Percentiles rank a stretch among this genome's conserved stretches.
Conservation (phyloP, 2,797 vertebrate genomes). For the Notamacropus eugenii region DNA sequence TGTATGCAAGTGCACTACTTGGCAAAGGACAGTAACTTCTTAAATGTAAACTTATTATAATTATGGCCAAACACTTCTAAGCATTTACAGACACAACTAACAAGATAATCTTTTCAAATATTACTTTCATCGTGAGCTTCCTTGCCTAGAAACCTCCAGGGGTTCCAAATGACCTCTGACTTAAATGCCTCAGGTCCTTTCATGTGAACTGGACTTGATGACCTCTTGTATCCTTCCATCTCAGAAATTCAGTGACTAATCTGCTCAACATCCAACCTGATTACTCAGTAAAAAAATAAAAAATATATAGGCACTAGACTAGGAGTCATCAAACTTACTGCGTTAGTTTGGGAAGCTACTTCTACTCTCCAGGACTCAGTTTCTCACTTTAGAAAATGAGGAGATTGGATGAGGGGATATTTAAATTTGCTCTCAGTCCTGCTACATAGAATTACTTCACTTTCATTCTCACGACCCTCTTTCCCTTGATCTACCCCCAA, state of each 20-base stretch:
- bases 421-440: background rate
- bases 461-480: background rate
- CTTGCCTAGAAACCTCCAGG: background rate
- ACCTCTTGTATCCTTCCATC: background rate
- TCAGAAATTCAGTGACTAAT: background rate
- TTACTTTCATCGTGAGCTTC: background rate
- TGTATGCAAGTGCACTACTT: background rate
- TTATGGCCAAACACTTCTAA: background rate
- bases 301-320: background rate
- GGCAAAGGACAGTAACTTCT: background rate
- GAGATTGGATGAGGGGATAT: background rate
- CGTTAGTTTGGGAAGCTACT: background rate
- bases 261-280: background rate
- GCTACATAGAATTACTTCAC: background rate
- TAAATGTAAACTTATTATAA: background rate
- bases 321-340: background rate
- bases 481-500: background rate
- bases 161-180: background rate
- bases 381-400: background rate
- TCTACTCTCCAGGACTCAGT: background rate
- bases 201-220: background rate
- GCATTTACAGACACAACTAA: background rate
- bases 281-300: background rate
- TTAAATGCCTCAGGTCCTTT: background rate
- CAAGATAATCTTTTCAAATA: conserved; percentile 33